Evolutionary conservation across 2,888 invertebrate genomes (phyloP), one percentile per base, ranked within the genome.

Genomic region (Sericinus montela): DNA sequence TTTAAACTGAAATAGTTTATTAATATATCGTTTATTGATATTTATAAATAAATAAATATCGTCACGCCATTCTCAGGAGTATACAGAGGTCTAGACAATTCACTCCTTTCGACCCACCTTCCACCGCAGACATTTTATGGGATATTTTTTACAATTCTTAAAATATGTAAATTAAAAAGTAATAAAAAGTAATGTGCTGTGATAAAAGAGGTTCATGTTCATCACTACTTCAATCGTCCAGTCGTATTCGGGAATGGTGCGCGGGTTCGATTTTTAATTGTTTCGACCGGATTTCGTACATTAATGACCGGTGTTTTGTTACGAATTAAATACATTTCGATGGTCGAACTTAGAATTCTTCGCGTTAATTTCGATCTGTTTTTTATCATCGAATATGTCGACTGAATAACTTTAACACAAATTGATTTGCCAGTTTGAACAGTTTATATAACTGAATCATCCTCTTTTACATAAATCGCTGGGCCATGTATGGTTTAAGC

Each of bases 201-300:
- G 19, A 2, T 19, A 19, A 19, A 19, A 19, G n/a, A 19, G 19
- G 3, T 19, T 25, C 25, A 7, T 3, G 19, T 9, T 13, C 50
- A 46, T 45, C 50, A 42, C 50, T 51, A 42, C 25, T 16, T 9
- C 80, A 81, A 85, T 84, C 78, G 71, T 65, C 65, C 70, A 65
- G 54, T 67, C 70, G 77, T 72, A 81, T 80, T 82, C 66, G 66
- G 73, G 79, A 82, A 82, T 78, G 79, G 80, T 83, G 77, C 77
- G 69, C 72, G 65, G 67, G 65, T 80, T 83, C 74, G 75, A 80
- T 79, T 83, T 84, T 83, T 85, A 85, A 85, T 85, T 84, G 79
- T 80, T 78, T 76, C 67, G 62, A 73, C 70, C 71, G 72, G 71
- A 74, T 72, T 77, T 72, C 65, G 68, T 69, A 64, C 62, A 59